Percentiles rank a stretch among this genome's conserved stretches.
Conservation (phyloP, 2,888 invertebrate genomes). For the Phasia obesa region DNA sequence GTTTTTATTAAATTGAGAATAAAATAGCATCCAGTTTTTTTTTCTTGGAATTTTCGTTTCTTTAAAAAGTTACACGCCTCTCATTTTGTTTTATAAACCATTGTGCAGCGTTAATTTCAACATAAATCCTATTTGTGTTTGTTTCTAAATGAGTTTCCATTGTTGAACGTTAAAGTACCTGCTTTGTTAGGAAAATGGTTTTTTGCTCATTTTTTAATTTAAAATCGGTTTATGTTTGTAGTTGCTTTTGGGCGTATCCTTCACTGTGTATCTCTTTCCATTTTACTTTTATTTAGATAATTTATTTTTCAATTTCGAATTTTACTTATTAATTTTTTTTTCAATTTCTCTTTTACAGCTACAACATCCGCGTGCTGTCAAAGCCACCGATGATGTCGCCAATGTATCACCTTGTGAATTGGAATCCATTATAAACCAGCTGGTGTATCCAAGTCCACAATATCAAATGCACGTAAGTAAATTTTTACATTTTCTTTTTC, state of each 20-base stretch:
- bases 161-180: slow-evolving; percentile 2
- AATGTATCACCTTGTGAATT: slow-evolving; percentile 81
- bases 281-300: neutral
- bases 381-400: slow-evolving; percentile 78
- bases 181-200: neutral
- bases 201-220: neutral
- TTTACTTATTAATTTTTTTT: slow-evolving; percentile 1
- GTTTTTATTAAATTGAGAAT: no score
- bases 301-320: neutral
- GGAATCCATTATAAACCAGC: slow-evolving; percentile 81
- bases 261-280: no score
- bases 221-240: neutral
- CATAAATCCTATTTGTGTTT: no score
- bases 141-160: no score
- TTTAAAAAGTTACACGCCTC: no score
- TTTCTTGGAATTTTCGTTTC: no score
- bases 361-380: slow-evolving; percentile 77
- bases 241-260: neutral
- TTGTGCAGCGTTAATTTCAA: no score
- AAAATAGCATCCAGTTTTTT: no score
- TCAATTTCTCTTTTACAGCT: slow-evolving; percentile 73
- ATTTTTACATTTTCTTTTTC: neutral
- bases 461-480: slow-evolving; percentile 82
- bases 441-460: slow-evolving; percentile 81
- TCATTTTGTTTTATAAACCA: no score